Conservation (phyloP, 2,888 invertebrate genomes). For the Scrobipalpa atriplicella region DNA sequence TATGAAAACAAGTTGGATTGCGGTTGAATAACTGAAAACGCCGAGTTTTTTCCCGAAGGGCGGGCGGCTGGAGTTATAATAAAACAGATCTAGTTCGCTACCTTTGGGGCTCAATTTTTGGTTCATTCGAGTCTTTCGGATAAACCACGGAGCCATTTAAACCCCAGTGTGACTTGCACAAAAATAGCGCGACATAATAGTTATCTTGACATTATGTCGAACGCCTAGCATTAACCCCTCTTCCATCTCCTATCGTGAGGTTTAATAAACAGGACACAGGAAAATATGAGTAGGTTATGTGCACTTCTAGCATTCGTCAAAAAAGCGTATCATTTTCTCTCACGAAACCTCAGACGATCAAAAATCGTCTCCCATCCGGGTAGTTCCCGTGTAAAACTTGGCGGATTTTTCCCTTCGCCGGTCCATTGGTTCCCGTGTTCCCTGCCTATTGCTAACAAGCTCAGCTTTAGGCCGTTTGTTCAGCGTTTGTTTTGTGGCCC, state of each 20-base stretch:
- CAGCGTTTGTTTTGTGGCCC: not conserved
- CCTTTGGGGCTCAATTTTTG: not conserved
- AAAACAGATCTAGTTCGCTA: conserved; percentile 38
- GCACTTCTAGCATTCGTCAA: too few species aligned
- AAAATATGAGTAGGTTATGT: too few species aligned
- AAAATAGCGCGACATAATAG: too few species aligned
- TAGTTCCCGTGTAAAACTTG: conserved; percentile 29
- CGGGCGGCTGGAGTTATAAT: conserved; percentile 39
- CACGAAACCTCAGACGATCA: too few species aligned
- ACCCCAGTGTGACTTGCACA: too few species aligned
- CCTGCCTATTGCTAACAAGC: conserved; percentile 20
- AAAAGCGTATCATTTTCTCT: too few species aligned
- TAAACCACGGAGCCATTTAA: too few species aligned
- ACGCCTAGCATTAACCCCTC: too few species aligned
- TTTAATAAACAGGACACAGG: too few species aligned
- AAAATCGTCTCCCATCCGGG: not conserved
- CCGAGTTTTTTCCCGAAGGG: conserved; percentile 40
- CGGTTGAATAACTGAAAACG: conserved; percentile 35
- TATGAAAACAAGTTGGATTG: conserved; percentile 7
- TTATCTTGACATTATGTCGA: too few species aligned
- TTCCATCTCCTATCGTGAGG: too few species aligned
- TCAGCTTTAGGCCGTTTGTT: not conserved
- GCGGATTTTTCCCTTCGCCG: conserved; percentile 37
- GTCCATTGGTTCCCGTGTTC: conserved; percentile 14
- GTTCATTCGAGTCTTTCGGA: not conserved